A percentile compares a stretch with the other conserved stretches of the same genome.
Conservation (phyloP, 2,888 invertebrate genomes). For the Leptopterna dolabrata region DNA sequence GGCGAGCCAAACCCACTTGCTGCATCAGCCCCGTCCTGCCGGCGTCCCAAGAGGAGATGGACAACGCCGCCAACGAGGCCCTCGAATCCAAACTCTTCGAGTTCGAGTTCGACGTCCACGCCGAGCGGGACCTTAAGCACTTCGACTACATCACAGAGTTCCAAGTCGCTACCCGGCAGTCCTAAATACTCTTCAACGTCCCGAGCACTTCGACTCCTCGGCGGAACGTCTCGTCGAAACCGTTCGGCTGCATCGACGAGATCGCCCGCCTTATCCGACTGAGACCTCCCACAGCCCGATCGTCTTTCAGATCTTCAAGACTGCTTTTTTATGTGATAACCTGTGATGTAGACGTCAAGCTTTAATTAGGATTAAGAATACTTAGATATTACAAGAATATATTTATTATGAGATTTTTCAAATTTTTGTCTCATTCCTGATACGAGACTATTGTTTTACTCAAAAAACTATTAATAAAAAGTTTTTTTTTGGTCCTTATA, state of each 20-base stretch:
- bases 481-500: neutral
- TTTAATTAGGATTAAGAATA: conserved; percentile 44
- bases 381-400: neutral
- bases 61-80: conserved; percentile 57
- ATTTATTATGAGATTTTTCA: conserved; percentile 2
- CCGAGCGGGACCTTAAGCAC: conserved; percentile 53
- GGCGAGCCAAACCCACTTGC: conserved; percentile 56
- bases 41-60: conserved; percentile 52
- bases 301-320: conserved; percentile 41
- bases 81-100: conserved; percentile 50
- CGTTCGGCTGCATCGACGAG: neutral
- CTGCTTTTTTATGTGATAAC: conserved; percentile 45
- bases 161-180: conserved; percentile 52
- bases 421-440: neutral
- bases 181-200: neutral
- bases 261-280: neutral
- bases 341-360: conserved; percentile 45
- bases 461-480: neutral
- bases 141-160: conserved; percentile 52
- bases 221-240: neutral
- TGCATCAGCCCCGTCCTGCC: conserved; percentile 11
- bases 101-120: neutral
- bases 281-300: neutral
- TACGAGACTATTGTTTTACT: neutral
- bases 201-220: too few relatives aligned